A percentile compares a stretch with the other conserved stretches of the same genome.
These are phyloP conservation scores for Rafetus swinhoei DNA, from an alignment of 2,113 vertebrate genomes.

Conservation along the genomic window DNA sequence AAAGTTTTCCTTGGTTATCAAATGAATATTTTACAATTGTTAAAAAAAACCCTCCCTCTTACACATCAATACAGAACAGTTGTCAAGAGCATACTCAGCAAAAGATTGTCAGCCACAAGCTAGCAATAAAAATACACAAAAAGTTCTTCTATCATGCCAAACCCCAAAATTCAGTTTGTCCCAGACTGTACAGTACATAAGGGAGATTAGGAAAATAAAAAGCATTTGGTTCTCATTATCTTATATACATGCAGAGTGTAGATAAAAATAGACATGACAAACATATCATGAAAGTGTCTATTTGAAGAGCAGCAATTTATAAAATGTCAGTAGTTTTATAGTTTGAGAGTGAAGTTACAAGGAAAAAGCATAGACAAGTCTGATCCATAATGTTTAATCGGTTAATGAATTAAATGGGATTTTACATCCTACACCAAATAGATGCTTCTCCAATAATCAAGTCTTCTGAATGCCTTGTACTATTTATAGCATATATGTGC, in stretches of 20 bases:
- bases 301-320: background rate
- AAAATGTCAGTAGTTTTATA: background rate
- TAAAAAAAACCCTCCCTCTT: background rate
- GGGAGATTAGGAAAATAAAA: background rate
- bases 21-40: background rate
- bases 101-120: background rate
- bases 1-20: conserved; percentile 11
- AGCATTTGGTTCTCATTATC: background rate
- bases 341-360: background rate
- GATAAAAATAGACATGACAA: background rate
- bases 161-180: background rate
- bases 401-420: background rate
- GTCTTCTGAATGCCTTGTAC: background rate
- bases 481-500: background rate
- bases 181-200: background rate
- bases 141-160: background rate
- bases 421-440: background rate
- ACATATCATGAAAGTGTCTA: background rate
- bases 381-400: background rate
- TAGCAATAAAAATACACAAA: background rate
- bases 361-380: background rate
- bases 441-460: background rate
- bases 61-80: background rate
- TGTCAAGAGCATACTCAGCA: background rate
- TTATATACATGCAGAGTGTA: background rate